Conservation (phyloP, 2,888 invertebrate species). For the Rhingia campestris region DNA sequence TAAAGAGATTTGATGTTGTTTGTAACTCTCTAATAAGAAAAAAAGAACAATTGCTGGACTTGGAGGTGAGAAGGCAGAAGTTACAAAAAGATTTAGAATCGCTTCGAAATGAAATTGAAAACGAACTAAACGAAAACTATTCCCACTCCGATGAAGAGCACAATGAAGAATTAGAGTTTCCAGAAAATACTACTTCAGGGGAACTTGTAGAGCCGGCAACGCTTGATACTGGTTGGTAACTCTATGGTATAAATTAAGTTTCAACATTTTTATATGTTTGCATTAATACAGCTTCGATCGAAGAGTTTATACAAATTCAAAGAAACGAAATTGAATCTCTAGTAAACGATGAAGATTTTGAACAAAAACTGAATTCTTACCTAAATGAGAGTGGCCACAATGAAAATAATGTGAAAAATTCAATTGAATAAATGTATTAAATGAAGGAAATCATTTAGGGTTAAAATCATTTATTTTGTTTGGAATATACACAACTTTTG, state of each 20-base stretch:
- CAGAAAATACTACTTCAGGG: constrained; percentile 11
- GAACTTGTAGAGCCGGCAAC: not conserved
- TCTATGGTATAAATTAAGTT: not conserved
- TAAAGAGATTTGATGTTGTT: constrained; percentile 73
- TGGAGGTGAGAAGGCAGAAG: constrained; percentile 75
- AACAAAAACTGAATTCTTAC: no score
- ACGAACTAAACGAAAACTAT: constrained; percentile 68
- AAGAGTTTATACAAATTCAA: constrained; percentile 9
- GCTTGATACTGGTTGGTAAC: constrained; percentile 21
- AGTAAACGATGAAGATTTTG: not conserved
- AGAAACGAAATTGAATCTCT: not conserved
- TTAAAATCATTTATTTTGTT: no score
- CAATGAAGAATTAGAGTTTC: constrained; percentile 49
- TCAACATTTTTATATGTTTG: not conserved
- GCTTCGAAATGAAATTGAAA: constrained; percentile 75
- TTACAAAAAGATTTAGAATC: constrained; percentile 76
- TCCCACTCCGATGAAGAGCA: constrained; percentile 69
- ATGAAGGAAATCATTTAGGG: no score
- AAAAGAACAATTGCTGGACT: constrained; percentile 74
- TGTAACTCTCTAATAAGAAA: constrained; percentile 75
- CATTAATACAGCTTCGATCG: constrained; percentile 10
- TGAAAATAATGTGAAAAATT: no score
- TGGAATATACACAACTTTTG: no score
- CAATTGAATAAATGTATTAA: no score
- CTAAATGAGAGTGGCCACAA: no score